Conservation (phyloP, 1,140 invertebrate species). For the Leptinotarsa undecemlineata region DNA sequence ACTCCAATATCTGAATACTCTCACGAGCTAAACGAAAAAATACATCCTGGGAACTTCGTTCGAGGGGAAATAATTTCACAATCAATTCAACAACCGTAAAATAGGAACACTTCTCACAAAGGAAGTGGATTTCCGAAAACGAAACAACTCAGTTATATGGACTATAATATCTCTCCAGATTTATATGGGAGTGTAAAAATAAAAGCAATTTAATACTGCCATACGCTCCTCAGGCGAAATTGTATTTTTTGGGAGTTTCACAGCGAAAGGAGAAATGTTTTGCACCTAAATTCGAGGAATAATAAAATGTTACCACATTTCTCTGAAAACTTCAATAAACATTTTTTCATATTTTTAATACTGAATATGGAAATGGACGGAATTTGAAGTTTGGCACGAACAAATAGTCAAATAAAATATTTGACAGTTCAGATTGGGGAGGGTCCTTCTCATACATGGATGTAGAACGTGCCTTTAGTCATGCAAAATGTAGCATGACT, state of each 20-base stretch:
- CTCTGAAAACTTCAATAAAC: neutral
- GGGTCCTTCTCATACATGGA: no score
- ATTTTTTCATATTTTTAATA: neutral
- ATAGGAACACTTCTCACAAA: slow-evolving; percentile 25
- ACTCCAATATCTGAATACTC: neutral
- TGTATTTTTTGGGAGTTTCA: slow-evolving; percentile 17
- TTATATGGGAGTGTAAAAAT: slow-evolving; percentile 24
- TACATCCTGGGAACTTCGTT: neutral
- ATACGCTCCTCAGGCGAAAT: slow-evolving; percentile 19
- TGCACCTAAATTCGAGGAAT: slow-evolving; percentile 9
- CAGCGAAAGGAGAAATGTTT: slow-evolving; percentile 2
- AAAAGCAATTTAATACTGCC: slow-evolving; percentile 23
- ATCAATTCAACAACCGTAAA: slow-evolving; percentile 29
- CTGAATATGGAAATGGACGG: neutral
- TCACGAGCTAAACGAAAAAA: neutral
- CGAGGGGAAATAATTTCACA: slow-evolving; percentile 13
- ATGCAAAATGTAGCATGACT: no score
- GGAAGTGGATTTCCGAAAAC: slow-evolving; percentile 27
- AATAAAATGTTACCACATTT: neutral
- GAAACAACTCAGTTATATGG: slow-evolving; percentile 26
- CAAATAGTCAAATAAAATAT: no score
- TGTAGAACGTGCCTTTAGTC: no score
- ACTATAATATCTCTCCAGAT: slow-evolving; percentile 24
- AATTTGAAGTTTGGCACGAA: no score
- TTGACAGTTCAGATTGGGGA: no score